Evolutionary conservation across 2,113 vertebrate species (phyloP), one percentile per base, ranked within the genome.

Genomic region (Lophura nycthemera): DNA sequence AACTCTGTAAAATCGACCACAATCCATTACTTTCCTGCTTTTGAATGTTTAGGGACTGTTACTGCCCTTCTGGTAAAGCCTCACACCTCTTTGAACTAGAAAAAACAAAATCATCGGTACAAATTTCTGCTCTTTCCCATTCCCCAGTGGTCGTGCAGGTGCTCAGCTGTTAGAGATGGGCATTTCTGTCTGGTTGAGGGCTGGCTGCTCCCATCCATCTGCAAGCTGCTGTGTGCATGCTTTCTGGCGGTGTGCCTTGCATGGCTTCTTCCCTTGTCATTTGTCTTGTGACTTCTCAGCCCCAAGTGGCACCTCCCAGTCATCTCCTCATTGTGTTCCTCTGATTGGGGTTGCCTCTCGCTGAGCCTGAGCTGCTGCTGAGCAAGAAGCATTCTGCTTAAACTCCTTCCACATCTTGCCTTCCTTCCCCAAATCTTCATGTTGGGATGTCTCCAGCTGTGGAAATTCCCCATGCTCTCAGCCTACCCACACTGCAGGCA

Each of bases 1-100:
- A 66, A 74, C 66, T 66, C 72, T 63, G 42, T 73, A 40, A 94
- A 69, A 80, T 27, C 13, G 2, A 67, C 67, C 54, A 5, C 12
- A 89, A 43, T 54, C 76, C 85, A n/a, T 91, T 84, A 42, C 57
- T 76, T 90, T 89, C 85, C 79, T 67, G 70, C 86, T 82, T 88
- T 63, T 78, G 66, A 88, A 81, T 85, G 70, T 38, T 83, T 38
- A 93, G 88, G 90, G 82, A 20, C 34, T 73, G 83, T 73, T 79
- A 47, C 74, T 82, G 48, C 73, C 71, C 57, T 82, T 80, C 61
- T 75, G 83, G 67, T 79, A 83, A 72, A 90, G 77, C 71, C 66
- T 86, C 66, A 47, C 48, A 74, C 30, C 75, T 61, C 54, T 67
- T 40, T 75, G 72, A 71, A 54, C 25, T 42, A 94, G 84, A 72